Base-by-base conservation (phyloP, 2,888 invertebrate genomes). In the Diaphora mendica region DNA sequence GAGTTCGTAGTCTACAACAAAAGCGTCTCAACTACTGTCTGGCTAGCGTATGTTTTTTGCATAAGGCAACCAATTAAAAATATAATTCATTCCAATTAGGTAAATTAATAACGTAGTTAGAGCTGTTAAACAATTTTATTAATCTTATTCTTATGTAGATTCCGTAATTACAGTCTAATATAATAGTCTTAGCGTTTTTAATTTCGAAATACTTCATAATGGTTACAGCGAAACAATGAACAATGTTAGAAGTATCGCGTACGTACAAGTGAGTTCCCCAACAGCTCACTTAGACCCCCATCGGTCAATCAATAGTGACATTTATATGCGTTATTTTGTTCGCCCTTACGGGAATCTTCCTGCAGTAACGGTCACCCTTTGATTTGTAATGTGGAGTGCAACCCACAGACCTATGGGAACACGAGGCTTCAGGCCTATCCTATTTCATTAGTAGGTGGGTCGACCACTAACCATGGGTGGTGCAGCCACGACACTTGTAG, bases 1-100 rank as follows among this genome's bases (percentile, higher is more conserved):
- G 55, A 59, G 66, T 66, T 71, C 67, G n/a, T 44, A 44, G 55
- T 67, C 62, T 67, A 30, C 55, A 33, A 62, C 69, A 23, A 64
- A 35, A 35, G 39, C 35, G 59, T n/a, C 68, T 55, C 15, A 2
- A 30, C 7, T 48, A 17, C 7, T 2, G 20, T 42, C 44, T 67
- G n/a, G n/a, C 48, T 62, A n/a, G 42, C 26, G 42, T 17, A 17
- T 3, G 26, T 26, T 5, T 69, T 59, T 68, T 35, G 33, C 23
- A 33, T 48, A 51, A 44, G 55, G n/a, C n/a, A 35, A 44, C 51
- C 48, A 68, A 51, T 68, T 55, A 48, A 17, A 59, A 62, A 62
- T 62, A 30, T 67, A 44, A 67, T 48, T 48, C 30, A 48, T 23
- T 23, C 23, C 13, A 48, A 48, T 67, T 48, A 48, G 44, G 48